Evolutionary conservation across 2,113 vertebrate genomes (phyloP), one percentile per base, ranked within the genome.

Genomic region (Poeciliopsis occidentalis): DNA sequence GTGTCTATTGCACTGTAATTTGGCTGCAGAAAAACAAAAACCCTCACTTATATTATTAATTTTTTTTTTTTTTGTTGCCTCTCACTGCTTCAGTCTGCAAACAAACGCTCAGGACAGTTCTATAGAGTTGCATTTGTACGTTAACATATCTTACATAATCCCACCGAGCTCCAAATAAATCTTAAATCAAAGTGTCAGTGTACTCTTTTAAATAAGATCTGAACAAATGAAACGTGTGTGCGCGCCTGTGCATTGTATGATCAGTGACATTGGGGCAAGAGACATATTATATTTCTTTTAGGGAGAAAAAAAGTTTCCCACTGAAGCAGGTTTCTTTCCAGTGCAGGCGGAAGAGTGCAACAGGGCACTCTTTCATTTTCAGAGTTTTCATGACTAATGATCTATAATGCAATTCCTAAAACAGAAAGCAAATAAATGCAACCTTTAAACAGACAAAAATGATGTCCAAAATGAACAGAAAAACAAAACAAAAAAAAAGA

Each of bases 101-200:
- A 82, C 72, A 78, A 60, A 81, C 34, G 44, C 17, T 47, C 44
- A 19, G 64, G 63, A 34, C 27, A 68, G 60, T 61, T 76, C 65
- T 68, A 79, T 74, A 76, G 61, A 13, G 19, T 82, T 74, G 69
- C 76, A 37, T 85, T 67, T 80, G 68, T 69, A 67, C 70, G 72
- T 90, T 77, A 71, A 76, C 77, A 80, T 77, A 83, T 68, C 67
- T 81, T 79, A 91, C 73, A 85, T 82, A 30, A 77, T 68, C 51
- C 62, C 64, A 80, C 70, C 66, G 69, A 84, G 80, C 83, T 84
- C 79, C 90, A 85, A 76, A 83, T 81, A 57, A 57, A 57, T 82
- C 89, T 78, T 85, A 89, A 91, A 90, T 79, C 73, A 93, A 94
- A 88, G 80, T 89, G 85, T 92, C 89, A 93, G 89, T 91, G 87